phyloP scores from a whole-genome alignment of 1,140 invertebrate genomes.

The Caenorhabditis remanei region DNA sequence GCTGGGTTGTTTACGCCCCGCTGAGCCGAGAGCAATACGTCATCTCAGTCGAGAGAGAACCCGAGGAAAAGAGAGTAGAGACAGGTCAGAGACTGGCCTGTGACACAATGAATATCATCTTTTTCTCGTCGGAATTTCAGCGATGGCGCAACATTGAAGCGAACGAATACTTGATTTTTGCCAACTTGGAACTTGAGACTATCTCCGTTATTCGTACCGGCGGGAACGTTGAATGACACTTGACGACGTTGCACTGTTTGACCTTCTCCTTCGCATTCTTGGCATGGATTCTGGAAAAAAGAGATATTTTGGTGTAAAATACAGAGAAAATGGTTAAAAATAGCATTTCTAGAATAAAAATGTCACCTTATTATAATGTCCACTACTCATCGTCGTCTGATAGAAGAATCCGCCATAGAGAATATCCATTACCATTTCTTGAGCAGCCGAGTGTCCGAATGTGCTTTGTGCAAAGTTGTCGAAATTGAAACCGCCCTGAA shows the following conservation, averaged over 20 bases:
- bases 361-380: slow-evolving; percentile 88
- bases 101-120: slow-evolving; percentile 85
- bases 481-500: slow-evolving; percentile 61
- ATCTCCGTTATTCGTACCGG: slow-evolving; percentile 86
- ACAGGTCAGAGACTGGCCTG: no score
- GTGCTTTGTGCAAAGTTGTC: slow-evolving; percentile 55
- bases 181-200: slow-evolving; percentile 93
- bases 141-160: slow-evolving; percentile 87
- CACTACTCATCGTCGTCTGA: slow-evolving; percentile 90
- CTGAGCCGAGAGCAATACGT: no score
- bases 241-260: slow-evolving; percentile 89
- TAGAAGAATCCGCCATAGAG: slow-evolving; percentile 90
- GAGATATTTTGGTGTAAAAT: no score
- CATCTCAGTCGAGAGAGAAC: no score
- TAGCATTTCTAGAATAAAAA: no score
- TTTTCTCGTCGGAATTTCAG: slow-evolving; percentile 92
- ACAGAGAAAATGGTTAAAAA: no score
- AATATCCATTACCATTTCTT: slow-evolving; percentile 83
- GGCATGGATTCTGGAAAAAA: slow-evolving; percentile 84
- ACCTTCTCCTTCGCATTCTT: slow-evolving; percentile 93
- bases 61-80: no score
- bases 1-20: no score
- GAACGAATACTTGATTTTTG: slow-evolving; percentile 70
- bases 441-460: slow-evolving; percentile 48
- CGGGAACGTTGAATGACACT: slow-evolving; percentile 93